A percentile compares a stretch with the other conserved stretches of the same genome.
These are phyloP conservation scores for Phasianus colchicus DNA, from an alignment of 2,113 vertebrate genomes.

Conservation along the genomic window DNA sequence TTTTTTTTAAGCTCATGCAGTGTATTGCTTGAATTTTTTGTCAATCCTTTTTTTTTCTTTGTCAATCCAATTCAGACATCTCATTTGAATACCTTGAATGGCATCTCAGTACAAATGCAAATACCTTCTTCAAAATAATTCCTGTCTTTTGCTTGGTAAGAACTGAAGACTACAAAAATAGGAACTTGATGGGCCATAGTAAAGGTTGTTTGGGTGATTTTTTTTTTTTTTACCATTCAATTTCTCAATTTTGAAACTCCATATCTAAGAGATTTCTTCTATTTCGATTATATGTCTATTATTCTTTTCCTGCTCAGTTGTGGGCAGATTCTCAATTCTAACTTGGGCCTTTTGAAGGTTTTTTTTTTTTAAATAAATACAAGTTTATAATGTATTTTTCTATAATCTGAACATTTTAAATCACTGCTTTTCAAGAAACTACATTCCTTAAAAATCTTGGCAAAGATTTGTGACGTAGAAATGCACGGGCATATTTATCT, in stretches of 20 bases:
- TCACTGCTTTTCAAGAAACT: background rate
- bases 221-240: background rate
- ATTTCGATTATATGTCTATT: background rate
- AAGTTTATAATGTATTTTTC: background rate
- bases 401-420: background rate
- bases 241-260: background rate
- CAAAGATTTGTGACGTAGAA: background rate
- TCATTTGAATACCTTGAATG: background rate
- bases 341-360: accelerated
- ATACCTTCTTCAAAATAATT: background rate
- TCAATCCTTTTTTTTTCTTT: background rate
- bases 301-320: background rate
- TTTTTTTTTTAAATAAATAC: background rate
- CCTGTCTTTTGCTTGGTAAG: background rate
- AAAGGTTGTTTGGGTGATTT: background rate
- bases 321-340: background rate
- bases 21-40: background rate
- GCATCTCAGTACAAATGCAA: background rate
- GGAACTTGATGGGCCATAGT: background rate
- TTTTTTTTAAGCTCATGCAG: background rate
- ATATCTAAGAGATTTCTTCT: background rate
- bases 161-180: background rate
- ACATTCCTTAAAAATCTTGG: background rate
- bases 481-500: background rate
- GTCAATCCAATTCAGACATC: background rate